Evolutionary conservation across 2,888 invertebrate species (phyloP).

Genomic region (Urechis unicinctus): DNA sequence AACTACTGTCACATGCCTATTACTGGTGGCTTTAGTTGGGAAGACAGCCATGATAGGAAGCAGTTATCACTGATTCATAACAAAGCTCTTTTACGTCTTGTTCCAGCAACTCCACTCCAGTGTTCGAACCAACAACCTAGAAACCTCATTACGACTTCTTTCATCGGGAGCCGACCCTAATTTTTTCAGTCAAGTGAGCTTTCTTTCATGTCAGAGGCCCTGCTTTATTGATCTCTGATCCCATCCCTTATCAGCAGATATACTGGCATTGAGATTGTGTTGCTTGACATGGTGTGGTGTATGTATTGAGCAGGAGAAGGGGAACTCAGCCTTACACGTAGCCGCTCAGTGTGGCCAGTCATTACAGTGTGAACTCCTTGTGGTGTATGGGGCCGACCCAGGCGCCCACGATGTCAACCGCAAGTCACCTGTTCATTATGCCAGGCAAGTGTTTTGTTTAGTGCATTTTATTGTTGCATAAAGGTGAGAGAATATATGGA

Average conservation of each 20-base stretch:
- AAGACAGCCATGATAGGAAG: too few species aligned
- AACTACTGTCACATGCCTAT: too few species aligned
- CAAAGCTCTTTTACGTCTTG: too few species aligned
- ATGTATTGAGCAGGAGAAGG: slow-evolving; percentile 71
- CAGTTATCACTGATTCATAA: too few species aligned
- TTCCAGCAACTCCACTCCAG: slow-evolving; percentile 82
- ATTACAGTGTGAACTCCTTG: slow-evolving; percentile 82
- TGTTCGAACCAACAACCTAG: slow-evolving; percentile 86
- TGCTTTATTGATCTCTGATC: too few species aligned
- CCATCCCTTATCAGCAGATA: background rate
- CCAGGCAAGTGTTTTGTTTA: slow-evolving; percentile 31
- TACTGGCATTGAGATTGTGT: background rate
- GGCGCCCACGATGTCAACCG: slow-evolving; percentile 65
- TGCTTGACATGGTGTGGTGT: background rate
- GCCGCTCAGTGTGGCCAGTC: slow-evolving; percentile 90
- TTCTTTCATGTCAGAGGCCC: too few species aligned
- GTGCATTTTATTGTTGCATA: background rate
- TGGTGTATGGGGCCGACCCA: slow-evolving; percentile 90
- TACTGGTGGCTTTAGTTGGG: too few species aligned
- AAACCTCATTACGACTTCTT: slow-evolving; percentile 84
- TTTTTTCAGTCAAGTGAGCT: slow-evolving; percentile 56
- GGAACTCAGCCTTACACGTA: slow-evolving; percentile 84
- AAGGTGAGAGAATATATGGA: too few species aligned
- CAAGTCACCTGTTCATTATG: slow-evolving; percentile 51
- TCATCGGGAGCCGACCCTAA: slow-evolving; percentile 96